Evolutionary conservation across 2,888 invertebrate genomes (phyloP).

Genomic region (Torymus tubicola): DNA sequence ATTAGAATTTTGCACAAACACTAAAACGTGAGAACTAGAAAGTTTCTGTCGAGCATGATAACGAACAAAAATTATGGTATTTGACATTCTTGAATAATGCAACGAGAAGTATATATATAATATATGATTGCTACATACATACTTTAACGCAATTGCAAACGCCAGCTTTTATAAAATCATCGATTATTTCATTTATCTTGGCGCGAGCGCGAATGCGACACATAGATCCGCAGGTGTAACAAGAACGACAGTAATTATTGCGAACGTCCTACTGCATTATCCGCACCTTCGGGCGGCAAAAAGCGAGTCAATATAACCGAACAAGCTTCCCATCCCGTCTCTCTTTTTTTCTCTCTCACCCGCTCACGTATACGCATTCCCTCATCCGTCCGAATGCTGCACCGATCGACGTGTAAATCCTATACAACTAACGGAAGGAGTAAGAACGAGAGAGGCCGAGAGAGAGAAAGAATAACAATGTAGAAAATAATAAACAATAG

Average conservation of each 20-base stretch:
- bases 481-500: conserved; percentile 28
- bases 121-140: background rate
- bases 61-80: too few relatives aligned
- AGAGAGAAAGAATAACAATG: conserved; percentile 18
- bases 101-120: too few relatives aligned
- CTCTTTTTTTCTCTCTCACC: background rate
- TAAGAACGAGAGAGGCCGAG: too few relatives aligned
- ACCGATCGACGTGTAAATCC: conserved; percentile 40
- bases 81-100: too few relatives aligned
- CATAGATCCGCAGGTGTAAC: conserved; percentile 59
- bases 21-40: too few relatives aligned
- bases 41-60: too few relatives aligned
- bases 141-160: conserved; percentile 30
- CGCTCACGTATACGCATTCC: too few relatives aligned
- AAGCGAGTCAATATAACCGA: conserved; percentile 16
- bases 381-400: background rate
- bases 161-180: conserved; percentile 38
- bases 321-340: conserved; percentile 4
- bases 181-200: conserved; percentile 60
- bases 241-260: conserved; percentile 70
- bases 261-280: conserved; percentile 70
- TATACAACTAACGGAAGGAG: background rate
- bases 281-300: background rate
- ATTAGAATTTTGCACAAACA: too few relatives aligned
- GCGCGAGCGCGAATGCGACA: conserved; percentile 3